Base-by-base conservation (phyloP, 2,113 vertebrate genomes). In the Oryzias curvinotus region DNA sequence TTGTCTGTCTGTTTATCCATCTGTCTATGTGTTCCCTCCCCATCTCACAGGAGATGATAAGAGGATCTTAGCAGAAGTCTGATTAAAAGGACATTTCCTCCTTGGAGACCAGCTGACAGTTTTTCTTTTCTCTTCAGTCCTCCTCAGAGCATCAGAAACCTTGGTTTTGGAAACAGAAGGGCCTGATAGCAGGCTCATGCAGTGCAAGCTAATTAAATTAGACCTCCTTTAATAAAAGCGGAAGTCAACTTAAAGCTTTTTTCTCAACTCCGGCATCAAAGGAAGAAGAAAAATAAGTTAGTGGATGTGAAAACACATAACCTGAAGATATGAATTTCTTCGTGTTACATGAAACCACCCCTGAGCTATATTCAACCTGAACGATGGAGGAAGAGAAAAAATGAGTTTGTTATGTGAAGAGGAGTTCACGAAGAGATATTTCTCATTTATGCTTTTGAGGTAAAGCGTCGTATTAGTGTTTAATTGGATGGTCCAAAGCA, bases 11-110 rank as follows among this genome's bases (percentile, higher is more conserved):
- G 25, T 83, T 76, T 46, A 82, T 85, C 83, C 81, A 78, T 83
- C 78, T 81, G 77, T 72, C 68, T 83, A 49, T 78, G 72, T 61
- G 61, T 66, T 75, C 52, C 66, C 69, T 72, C 43, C 47, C 25
- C 62, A 62, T 82, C 85, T 77, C 86, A 52, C 45, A 74, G 83
- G 86, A 84, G 83, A 91, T 87, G 84, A 73, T 89, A 90, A 90
- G 87, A 72, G 85, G 88, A 88, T 89, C 83, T 83, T 81, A 89
- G 84, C 78, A 83, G 81, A 90, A 85, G 74, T 84, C 88, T 90
- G 85, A 92, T 90, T 90, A 93, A 90, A 92, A 86, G 88, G 87
- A 92, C 90, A 89, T 85, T 87, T 89, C 85, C 85, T 91, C 91
- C 89, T 87, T 65, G 55, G 92, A 88, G 91, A 92, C 88, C 82